Base-by-base conservation (phyloP, 1,140 invertebrate genomes). In the Araneus ventricosus region DNA sequence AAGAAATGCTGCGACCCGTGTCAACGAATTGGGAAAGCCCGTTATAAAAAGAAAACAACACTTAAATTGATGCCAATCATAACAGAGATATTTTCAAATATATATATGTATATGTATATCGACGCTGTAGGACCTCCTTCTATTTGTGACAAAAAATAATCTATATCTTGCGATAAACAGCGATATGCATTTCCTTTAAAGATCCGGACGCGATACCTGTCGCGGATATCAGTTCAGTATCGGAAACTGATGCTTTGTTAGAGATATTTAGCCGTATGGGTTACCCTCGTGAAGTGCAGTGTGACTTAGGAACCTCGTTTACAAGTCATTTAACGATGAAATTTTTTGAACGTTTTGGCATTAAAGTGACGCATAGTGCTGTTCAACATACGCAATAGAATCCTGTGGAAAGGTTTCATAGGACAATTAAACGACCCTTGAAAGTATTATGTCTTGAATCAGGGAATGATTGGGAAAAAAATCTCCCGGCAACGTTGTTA, bases 381-480 rank as follows among this genome's bases (percentile, higher is more conserved):
- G 90, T 92, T 17, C 14, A 70, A 24, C 90, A 92, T 34, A 80
- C 59, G 0, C 80, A 92, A 70, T 17, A 1, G 17, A 92, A 92
- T 70, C 57, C 80, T 41, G 90, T 85, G 20, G 90, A 92, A 70
- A 85, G 90, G n/a, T 67, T 39, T 5, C 90, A 85, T n/a, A 39
- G 82, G 24, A 85, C 80, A 22, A n/a, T 92, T 2, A 86, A 92
- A 34, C 30, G 89, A 57, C 14, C n/a, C n/a, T n/a, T n/a, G n/a
- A n/a, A n/a, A n/a, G n/a, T n/a, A n/a, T n/a, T n/a, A n/a, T n/a
- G n/a, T n/a, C n/a, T n/a, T n/a, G n/a, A n/a, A n/a, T n/a, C n/a
- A n/a, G n/a, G n/a, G n/a, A n/a, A n/a, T n/a, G n/a, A n/a, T n/a
- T n/a, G n/a, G n/a, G n/a, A n/a, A n/a, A n/a, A n/a, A n/a, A n/a